Percentiles rank a stretch among this genome's conserved stretches.
Evolutionary conservation across 2,888 invertebrate genomes (phyloP).

Genomic region (Megastigmus dorsalis): DNA sequence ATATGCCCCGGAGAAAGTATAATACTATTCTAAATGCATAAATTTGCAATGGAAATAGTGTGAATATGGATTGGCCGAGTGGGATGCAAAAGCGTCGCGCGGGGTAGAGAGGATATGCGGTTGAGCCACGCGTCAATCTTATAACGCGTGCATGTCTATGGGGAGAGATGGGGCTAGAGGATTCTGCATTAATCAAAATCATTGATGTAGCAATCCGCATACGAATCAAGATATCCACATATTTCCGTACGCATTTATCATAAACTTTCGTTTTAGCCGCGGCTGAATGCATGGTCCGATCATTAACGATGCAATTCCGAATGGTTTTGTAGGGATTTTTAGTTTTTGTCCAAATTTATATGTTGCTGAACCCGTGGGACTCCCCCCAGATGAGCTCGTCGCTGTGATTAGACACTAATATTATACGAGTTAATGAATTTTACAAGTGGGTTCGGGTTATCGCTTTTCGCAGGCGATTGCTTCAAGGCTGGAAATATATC

Average conservation of each 20-base stretch:
- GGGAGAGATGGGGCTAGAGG: too few species aligned
- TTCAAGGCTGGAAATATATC: too few species aligned
- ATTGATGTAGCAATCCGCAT: constrained; percentile 36
- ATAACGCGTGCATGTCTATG: neutral
- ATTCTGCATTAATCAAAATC: constrained; percentile 51
- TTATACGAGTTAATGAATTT: too few species aligned
- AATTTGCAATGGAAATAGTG: constrained; percentile 33
- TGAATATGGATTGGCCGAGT: neutral
- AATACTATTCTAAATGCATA: constrained; percentile 15
- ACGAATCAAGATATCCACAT: constrained; percentile 18
- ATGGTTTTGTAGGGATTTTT: too few species aligned
- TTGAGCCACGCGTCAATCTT: constrained; percentile 28
- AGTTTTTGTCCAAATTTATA: constrained; percentile 16
- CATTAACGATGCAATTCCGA: constrained; percentile 7
- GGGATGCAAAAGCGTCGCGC: constrained; percentile 7
- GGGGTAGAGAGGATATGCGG: neutral
- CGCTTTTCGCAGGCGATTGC: too few species aligned
- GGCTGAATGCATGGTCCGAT: constrained; percentile 22
- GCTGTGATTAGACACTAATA: too few species aligned
- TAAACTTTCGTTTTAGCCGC: constrained; percentile 25
- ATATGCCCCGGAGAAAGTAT: neutral
- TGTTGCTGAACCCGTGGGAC: too few species aligned
- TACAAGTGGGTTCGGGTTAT: too few species aligned
- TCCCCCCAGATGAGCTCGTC: too few species aligned
- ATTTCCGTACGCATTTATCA: constrained; percentile 49